phyloP scores from a whole-genome alignment of 2,888 invertebrate species.

The Apoderus coryli region DNA sequence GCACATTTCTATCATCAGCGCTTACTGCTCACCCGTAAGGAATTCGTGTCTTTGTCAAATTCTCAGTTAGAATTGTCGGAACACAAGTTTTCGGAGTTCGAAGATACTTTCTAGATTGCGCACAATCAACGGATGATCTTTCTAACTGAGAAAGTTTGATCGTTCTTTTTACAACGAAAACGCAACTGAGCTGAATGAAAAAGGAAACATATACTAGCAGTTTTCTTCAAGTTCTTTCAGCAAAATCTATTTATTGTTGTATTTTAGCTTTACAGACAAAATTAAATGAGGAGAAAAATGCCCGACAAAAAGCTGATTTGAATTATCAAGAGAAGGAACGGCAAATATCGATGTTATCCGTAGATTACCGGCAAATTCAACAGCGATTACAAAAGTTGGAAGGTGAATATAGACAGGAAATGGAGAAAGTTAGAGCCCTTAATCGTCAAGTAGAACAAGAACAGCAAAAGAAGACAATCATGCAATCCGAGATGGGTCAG shows the following conservation, averaged over 20 bases:
- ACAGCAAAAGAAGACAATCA: constrained; percentile 65
- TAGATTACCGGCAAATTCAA: constrained; percentile 90
- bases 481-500: constrained; percentile 68
- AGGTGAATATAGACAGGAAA: constrained; percentile 80
- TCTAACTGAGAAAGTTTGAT: not conserved
- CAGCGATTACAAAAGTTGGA: constrained; percentile 79
- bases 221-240: constrained; percentile 4
- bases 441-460: constrained; percentile 86
- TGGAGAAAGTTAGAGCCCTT: constrained; percentile 70
- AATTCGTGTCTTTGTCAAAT: too few species aligned
- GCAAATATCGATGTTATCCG: constrained; percentile 86
- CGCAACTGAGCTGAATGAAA: too few species aligned
- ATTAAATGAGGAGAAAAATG: constrained; percentile 78
- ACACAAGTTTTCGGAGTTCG: too few species aligned
- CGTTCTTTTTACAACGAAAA: constrained; percentile 1
- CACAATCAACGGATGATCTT: too few species aligned
- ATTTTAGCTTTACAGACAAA: constrained; percentile 73
- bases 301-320: constrained; percentile 74
- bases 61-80: too few species aligned
- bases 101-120: too few species aligned
- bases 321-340: constrained; percentile 84
- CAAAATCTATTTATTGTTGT: constrained; percentile 5
- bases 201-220: not conserved
- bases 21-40: too few species aligned
- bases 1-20: too few species aligned